These are phyloP conservation scores for Trichonephila clavata DNA, from an alignment of 1,140 invertebrate genomes.

Conservation along the genomic window DNA sequence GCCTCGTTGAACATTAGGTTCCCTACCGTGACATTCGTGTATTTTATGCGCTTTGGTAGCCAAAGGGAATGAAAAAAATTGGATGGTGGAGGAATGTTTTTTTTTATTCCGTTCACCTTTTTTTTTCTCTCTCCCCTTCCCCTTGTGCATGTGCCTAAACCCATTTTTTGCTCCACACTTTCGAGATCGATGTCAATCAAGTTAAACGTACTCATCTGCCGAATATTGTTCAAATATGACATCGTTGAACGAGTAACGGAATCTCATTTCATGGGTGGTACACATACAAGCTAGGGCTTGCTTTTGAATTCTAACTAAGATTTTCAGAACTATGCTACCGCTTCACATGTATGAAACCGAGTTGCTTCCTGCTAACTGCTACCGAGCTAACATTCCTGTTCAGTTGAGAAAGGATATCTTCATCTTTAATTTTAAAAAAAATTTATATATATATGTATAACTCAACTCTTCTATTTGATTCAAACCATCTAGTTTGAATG, in stretches of 20 bases:
- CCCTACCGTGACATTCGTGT: conserved; percentile 67
- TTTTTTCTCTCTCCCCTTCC: conserved; percentile 11
- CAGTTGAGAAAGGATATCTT: too few relatives aligned
- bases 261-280: conserved; percentile 33
- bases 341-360: neutral
- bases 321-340: neutral
- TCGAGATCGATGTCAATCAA: conserved; percentile 46
- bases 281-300: neutral
- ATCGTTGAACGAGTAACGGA: conserved; percentile 10
- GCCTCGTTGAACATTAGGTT: conserved; percentile 73
- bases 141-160: neutral
- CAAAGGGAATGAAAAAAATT: conserved; percentile 61
- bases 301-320: conserved; percentile 42
- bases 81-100: neutral
- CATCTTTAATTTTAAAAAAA: too few relatives aligned
- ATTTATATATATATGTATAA: too few relatives aligned
- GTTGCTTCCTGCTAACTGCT: too few relatives aligned
- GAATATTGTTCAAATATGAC: conserved; percentile 26
- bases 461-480: too few relatives aligned
- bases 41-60: conserved; percentile 64
- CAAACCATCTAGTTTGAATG: too few relatives aligned
- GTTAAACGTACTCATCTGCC: conserved; percentile 25
- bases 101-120: conserved; percentile 42
- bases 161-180: neutral
- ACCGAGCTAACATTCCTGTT: too few relatives aligned